A percentile compares a stretch with the other conserved stretches of the same genome.
Evolutionary conservation across 1,140 invertebrate species (phyloP).

Genomic region (Odontomachus brunneus): DNA sequence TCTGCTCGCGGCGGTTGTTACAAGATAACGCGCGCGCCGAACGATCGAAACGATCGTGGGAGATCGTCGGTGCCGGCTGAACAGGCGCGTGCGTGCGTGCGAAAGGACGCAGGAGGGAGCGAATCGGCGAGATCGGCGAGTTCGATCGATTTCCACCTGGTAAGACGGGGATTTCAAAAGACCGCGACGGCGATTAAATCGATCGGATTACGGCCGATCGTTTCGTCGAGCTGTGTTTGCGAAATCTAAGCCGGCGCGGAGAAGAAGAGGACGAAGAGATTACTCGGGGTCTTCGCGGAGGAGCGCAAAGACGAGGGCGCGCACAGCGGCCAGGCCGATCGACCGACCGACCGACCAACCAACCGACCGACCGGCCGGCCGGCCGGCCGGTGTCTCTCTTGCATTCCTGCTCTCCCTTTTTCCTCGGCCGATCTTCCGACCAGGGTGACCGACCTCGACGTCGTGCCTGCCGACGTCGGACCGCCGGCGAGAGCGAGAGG

Average conservation of each 20-base stretch:
- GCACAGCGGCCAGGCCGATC: constrained; percentile 54
- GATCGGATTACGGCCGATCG: constrained; percentile 50
- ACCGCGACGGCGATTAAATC: constrained; percentile 29
- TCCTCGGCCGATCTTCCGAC: constrained; percentile 61
- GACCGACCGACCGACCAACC: constrained; percentile 55
- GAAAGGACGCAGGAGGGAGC: not conserved
- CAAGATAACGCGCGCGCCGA: too few species aligned
- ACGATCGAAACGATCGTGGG: too few species aligned
- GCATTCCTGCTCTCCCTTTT: constrained; percentile 61
- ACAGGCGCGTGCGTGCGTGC: too few species aligned
- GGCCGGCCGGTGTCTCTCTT: constrained; percentile 70
- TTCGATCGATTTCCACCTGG: constrained; percentile 25
- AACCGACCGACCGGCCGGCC: constrained; percentile 23
- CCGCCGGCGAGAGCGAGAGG: constrained; percentile 54
- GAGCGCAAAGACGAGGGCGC: constrained; percentile 64
- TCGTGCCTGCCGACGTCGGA: constrained; percentile 73
- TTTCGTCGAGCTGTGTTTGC: constrained; percentile 27
- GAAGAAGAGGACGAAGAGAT: constrained; percentile 44
- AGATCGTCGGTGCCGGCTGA: too few species aligned
- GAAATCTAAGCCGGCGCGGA: constrained; percentile 50
- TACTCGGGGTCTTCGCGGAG: constrained; percentile 49
- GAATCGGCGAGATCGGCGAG: not conserved
- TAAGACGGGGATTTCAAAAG: constrained; percentile 19
- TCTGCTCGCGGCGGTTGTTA: too few species aligned
- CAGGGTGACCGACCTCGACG: constrained; percentile 77